Base-by-base conservation (phyloP, 2,888 invertebrate species). In the Torymus aiolomorphi region DNA sequence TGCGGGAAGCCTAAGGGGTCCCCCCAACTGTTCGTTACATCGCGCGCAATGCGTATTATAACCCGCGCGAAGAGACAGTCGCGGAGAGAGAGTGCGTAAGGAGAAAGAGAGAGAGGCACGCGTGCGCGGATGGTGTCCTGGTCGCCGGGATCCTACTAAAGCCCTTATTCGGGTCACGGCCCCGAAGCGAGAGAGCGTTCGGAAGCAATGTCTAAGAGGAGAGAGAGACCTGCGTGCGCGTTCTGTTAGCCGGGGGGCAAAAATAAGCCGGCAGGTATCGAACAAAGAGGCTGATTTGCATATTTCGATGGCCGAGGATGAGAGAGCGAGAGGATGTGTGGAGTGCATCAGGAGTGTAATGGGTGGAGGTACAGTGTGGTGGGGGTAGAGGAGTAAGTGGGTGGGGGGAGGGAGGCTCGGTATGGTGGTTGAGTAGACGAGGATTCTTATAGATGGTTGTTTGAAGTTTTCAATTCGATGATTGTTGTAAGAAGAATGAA, bases 261-360 rank as follows among this genome's bases (percentile, higher is more conserved):
- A 90, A 90, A 90, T 90, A 90, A 89, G 89, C 89, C 87, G 86
- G 85, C 89, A 89, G 89, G 89, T 90, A 89, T 88, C 89, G 87
- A 89, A 90, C 89, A 90, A 90, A 90, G 88, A 88, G 88, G 85
- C 86, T 88, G 84, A 90, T 90, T 90, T 90, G 84, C 90, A 90
- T 90, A 89, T 89, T 88, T 88, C 66, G 56, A 63, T 49, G 77
- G 79, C 72, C 31, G 31, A 31, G 31, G 8, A 31, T 31, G 31
- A 2, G 31, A 31, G 31, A 31, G 8, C 69, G 73, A 56, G n/a
- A 31, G 54, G 3, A 13, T 49, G n/a, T 24, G 42, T 0, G 59
- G n/a, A 73, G 59, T n/a, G 63, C 5, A n/a, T 18, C 31, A 16
- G 3, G 69, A 24, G 54, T 3, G 2, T 16, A 18, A 54, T 54